These are phyloP conservation scores for Scaptomyza parva DNA, from an alignment of 2,888 invertebrate species.

Conservation along the genomic window DNA sequence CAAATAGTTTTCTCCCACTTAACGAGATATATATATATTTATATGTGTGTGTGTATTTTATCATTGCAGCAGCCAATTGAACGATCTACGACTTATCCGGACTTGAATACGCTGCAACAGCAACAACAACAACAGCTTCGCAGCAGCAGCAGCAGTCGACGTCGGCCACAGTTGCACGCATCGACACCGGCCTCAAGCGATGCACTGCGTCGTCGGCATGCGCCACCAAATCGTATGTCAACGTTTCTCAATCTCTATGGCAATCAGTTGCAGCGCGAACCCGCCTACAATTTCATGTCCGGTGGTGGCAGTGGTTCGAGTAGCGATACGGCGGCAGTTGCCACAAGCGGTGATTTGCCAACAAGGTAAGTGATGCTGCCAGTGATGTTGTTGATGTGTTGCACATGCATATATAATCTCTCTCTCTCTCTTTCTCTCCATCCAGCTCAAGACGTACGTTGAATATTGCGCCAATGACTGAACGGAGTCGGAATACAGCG, in stretches of 20 bases:
- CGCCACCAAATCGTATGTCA: slow-evolving; percentile 38
- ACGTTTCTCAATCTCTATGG: slow-evolving; percentile 67
- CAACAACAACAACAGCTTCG: neutral
- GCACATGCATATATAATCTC: no score
- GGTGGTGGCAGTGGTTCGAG: slow-evolving; percentile 5
- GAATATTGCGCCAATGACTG: slow-evolving; percentile 75
- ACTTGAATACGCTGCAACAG: slow-evolving; percentile 22
- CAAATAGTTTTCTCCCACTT: no score
- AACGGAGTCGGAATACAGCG: slow-evolving; percentile 44
- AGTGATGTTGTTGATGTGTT: no score
- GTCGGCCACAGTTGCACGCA: slow-evolving; percentile 48
- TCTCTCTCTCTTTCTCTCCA: neutral
- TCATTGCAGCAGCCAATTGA: slow-evolving; percentile 38
- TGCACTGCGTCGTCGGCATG: slow-evolving; percentile 17
- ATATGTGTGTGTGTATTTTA: no score
- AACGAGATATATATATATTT: no score
- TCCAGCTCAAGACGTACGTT: slow-evolving; percentile 80
- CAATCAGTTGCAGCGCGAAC: slow-evolving; percentile 70
- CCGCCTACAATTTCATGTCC: slow-evolving; percentile 71
- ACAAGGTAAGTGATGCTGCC: slow-evolving; percentile 57
- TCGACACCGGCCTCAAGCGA: slow-evolving; percentile 55
- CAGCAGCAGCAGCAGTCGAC: no score
- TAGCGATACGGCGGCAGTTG: slow-evolving; percentile 48
- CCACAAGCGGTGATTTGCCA: slow-evolving; percentile 75
- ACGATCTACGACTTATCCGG: slow-evolving; percentile 44